A percentile compares a stretch with the other conserved stretches of the same genome.
Evolutionary conservation across 2,888 invertebrate genomes (phyloP).

Genomic region (Malthinus flaveolus): DNA sequence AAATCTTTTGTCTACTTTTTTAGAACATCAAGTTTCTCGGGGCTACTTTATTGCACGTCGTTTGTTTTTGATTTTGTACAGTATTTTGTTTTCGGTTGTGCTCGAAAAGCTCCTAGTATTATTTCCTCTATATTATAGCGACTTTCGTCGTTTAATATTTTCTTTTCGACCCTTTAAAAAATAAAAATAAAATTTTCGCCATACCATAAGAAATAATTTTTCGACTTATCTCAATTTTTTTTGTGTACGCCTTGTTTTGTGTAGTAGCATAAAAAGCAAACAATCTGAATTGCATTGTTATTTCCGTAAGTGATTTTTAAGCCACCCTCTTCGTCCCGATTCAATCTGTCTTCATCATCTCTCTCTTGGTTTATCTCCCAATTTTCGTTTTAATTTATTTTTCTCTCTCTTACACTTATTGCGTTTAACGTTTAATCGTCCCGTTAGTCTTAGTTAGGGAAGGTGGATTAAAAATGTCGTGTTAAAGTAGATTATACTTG

Average conservation of each 20-base stretch:
- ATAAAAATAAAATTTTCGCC: background rate
- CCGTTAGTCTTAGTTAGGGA: constrained; percentile 17
- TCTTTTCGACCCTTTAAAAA: constrained; percentile 1
- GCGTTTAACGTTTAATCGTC: constrained; percentile 8
- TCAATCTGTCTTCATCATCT: constrained; percentile 26
- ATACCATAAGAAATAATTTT: background rate
- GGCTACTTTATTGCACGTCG: constrained; percentile 8
- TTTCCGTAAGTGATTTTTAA: constrained; percentile 25
- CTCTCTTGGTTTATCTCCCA: constrained; percentile 14
- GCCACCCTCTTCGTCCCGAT: constrained; percentile 14
- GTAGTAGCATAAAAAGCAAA: background rate
- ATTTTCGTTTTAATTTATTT: constrained; percentile 19
- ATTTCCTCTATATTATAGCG: constrained; percentile 3
- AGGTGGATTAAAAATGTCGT: constrained; percentile 22
- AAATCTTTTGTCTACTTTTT: constrained; percentile 28
- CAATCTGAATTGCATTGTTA: constrained; percentile 14
- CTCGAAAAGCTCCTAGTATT: constrained; percentile 1
- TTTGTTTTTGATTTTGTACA: constrained; percentile 6
- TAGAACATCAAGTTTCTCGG: constrained; percentile 19
- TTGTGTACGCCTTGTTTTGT: background rate
- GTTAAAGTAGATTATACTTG: background rate
- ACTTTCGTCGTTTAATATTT: constrained; percentile 2
- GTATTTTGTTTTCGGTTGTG: constrained; percentile 4
- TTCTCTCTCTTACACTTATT: constrained; percentile 15
- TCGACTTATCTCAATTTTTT: constrained; percentile 2